Base-by-base conservation (phyloP, 1,140 invertebrate species). In the Drosophila micromelanica region DNA sequence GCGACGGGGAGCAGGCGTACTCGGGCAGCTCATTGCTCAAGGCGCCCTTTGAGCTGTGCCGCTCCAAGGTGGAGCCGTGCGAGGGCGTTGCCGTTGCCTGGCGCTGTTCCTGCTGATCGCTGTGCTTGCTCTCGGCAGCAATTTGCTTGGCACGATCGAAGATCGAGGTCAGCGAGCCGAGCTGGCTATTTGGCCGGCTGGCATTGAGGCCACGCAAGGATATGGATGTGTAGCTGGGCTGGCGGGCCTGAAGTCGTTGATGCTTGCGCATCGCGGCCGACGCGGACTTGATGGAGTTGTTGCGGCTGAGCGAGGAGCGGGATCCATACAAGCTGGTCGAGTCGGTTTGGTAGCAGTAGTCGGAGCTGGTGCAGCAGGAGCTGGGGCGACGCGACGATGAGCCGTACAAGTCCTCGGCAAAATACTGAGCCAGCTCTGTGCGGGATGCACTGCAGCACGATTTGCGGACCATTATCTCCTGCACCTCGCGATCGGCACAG, bases 341-440 rank as follows among this genome's bases (percentile, higher is more conserved):
- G 60, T 92, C 91, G 12, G 91, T 92, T 40, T 92, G 91, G 45
- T 92, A 92, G 78, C 91, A 92, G 51, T 92, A 92, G 15, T 92
- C 91, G 8, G 91, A 92, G 23, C 90, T 89, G 35, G 91, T 92
- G 73, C 91, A 92, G 32, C 91, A 92, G 13, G 89, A 91, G 45
- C 90, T 91, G 9, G 91, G 91, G 0, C 80, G 69, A 12, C 86
- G 49, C 8, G 81, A 72, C 7, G 87, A 78, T 0, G 91, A 70
- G n/a, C 91, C 90, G 5, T 92, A 91, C 0, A 91, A 60, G 64
- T 91, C 90, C 57, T 91, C 90, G 48, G 85, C 85, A 49, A 91
- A 92, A 40, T 82, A 92, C 49, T 92, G 91, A 3, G 90, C 90
- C 2, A 92, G 43, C 37, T 92, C 85, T 0, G 87, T 87, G 57